phyloP scores from a whole-genome alignment of 2,113 vertebrate genomes.

The Oreochromis tanganicae region DNA sequence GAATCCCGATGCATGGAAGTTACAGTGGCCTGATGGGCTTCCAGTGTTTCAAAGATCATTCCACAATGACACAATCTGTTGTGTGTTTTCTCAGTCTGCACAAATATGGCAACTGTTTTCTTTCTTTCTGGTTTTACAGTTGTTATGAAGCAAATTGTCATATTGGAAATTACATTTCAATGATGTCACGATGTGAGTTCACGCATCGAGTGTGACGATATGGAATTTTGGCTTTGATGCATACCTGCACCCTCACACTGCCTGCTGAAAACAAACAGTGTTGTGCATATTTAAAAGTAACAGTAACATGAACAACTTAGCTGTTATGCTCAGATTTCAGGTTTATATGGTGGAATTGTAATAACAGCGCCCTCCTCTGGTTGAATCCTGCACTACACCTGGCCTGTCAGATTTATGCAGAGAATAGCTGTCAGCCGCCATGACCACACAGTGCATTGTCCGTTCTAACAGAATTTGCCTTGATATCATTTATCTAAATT shows the following conservation, averaged over 20 bases:
- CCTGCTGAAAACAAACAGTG: not conserved
- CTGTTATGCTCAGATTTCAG: not conserved
- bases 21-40: not conserved
- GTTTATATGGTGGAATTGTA: not conserved
- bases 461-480: not conserved
- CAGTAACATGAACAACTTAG: accelerated
- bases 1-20: not conserved
- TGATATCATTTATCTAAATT: not conserved
- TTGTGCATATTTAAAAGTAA: not conserved
- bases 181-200: not conserved
- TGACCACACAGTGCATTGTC: accelerated
- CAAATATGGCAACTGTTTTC: not conserved
- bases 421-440: not conserved
- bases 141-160: accelerated
- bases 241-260: not conserved
- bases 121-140: not conserved
- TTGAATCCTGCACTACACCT: not conserved
- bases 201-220: not conserved
- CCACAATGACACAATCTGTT: not conserved
- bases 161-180: no score
- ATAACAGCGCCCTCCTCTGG: not conserved
- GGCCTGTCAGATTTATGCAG: not conserved
- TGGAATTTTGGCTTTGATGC: not conserved
- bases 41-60: not conserved
- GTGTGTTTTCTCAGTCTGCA: not conserved